A percentile compares a stretch with the other conserved stretches of the same genome.
Evolutionary conservation across 2,113 vertebrate species (phyloP).

Genomic region (Anser brachyrhynchus): DNA sequence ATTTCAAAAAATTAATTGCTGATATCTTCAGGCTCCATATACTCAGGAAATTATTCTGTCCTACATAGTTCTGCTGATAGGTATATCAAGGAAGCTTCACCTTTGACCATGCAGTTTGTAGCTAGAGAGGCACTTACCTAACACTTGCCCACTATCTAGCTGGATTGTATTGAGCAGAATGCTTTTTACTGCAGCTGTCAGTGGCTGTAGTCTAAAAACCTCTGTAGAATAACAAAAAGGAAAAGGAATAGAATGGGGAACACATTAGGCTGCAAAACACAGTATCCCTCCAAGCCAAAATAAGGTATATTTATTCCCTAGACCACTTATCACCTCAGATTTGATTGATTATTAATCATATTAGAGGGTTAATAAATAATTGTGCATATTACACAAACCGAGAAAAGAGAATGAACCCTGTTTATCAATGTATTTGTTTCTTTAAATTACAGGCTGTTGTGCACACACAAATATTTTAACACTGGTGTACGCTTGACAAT

Average conservation of each 20-base stretch:
- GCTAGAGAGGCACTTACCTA: neutral
- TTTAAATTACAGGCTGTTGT: neutral
- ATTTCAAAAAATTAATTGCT: neutral
- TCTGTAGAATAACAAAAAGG: neutral
- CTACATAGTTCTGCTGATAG: neutral
- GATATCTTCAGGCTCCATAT: neutral
- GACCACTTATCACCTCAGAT: neutral
- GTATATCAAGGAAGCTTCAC: neutral
- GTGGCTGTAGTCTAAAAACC: neutral
- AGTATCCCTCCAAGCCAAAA: neutral
- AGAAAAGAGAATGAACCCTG: neutral
- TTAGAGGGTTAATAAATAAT: neutral
- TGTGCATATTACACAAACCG: neutral
- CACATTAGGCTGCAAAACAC: neutral
- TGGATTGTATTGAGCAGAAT: neutral
- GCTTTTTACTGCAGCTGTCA: neutral
- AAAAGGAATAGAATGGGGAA: slow-evolving; percentile 19
- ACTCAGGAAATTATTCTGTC: neutral
- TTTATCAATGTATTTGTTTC: neutral
- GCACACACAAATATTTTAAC: neutral
- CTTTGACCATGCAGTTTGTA: neutral
- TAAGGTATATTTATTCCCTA: neutral
- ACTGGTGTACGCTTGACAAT: rapidly evolving
- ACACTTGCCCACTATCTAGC: neutral
- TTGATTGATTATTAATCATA: neutral